Percentiles rank a stretch among this genome's conserved stretches.
phyloP scores from a whole-genome alignment of 2,888 invertebrate species.

The Drosophila birchii region DNA sequence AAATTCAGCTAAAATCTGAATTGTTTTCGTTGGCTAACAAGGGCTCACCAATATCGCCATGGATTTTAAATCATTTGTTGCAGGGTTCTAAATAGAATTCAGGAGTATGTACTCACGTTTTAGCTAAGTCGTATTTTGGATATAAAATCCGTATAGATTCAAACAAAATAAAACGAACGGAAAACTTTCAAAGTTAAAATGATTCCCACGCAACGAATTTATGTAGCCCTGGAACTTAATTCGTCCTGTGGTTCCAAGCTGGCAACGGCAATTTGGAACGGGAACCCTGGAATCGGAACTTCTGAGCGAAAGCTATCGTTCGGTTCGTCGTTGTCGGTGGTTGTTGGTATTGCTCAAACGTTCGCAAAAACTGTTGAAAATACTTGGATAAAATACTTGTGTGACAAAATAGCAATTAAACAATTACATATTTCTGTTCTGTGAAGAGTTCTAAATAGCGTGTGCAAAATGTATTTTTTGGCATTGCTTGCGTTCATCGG shows the following conservation, averaged over 20 bases:
- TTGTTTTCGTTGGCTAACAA: neutral
- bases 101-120: neutral
- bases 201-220: neutral
- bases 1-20: neutral
- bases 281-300: constrained; percentile 15
- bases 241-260: constrained; percentile 5
- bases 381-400: constrained; percentile 56
- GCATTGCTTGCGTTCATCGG: constrained; percentile 82
- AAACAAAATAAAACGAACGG: neutral
- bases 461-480: constrained; percentile 81
- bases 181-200: constrained; percentile 3
- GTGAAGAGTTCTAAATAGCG: constrained; percentile 55
- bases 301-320: constrained; percentile 28
- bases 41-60: neutral
- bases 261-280: neutral
- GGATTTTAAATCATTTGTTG: neutral
- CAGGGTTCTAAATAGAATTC: neutral
- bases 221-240: constrained; percentile 8
- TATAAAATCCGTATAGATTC: no score
- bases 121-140: neutral
- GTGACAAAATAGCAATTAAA: constrained; percentile 45
- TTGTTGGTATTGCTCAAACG: constrained; percentile 69
- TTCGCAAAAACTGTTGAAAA: constrained; percentile 72
- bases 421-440: constrained; percentile 52
- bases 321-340: constrained; percentile 39